Evolutionary conservation across 2,113 vertebrate genomes (phyloP).

Genomic region (Lampris megalopsis): DNA sequence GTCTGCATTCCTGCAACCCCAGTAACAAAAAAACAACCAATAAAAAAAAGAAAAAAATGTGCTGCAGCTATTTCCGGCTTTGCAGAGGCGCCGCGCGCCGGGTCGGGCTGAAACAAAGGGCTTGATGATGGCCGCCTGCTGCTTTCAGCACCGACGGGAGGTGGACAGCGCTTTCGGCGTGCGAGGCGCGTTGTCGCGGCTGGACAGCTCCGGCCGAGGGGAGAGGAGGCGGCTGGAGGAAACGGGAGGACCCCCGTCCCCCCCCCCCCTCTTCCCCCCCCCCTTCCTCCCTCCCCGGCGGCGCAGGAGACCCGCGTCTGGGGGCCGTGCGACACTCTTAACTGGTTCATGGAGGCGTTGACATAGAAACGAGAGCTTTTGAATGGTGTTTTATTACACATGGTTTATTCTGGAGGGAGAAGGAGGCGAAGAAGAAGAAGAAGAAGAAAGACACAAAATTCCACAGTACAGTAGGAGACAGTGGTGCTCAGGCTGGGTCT

Average conservation of each 20-base stretch:
- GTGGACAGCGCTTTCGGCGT: conserved; percentile 78
- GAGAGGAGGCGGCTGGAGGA: too few species aligned
- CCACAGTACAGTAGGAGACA: too few species aligned
- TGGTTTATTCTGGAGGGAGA: conserved; percentile 58
- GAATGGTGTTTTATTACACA: conserved; percentile 28
- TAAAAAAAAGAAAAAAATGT: not conserved
- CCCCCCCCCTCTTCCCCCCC: too few species aligned
- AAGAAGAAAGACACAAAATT: too few species aligned
- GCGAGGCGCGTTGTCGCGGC: not conserved
- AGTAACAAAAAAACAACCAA: not conserved
- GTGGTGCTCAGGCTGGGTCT: too few species aligned
- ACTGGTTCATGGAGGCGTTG: not conserved
- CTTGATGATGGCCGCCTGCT: conserved; percentile 44
- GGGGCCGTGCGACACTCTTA: not conserved
- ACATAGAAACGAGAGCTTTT: conserved; percentile 42
- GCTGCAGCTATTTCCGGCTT: conserved; percentile 34
- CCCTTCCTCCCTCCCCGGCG: not conserved
- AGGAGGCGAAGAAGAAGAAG: conserved; percentile 22
- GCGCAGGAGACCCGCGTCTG: not conserved
- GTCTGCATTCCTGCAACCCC: conserved; percentile 47
- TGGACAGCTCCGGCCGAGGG: conserved; percentile 51
- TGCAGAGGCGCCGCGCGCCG: conserved; percentile 4
- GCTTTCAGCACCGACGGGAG: conserved; percentile 82
- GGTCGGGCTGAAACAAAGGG: conserved; percentile 69
- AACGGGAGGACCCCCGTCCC: too few species aligned